A percentile compares a stretch with the other conserved stretches of the same genome.
Evolutionary conservation across 2,888 invertebrate genomes (phyloP).

Genomic region (Drosophila bunnanda): DNA sequence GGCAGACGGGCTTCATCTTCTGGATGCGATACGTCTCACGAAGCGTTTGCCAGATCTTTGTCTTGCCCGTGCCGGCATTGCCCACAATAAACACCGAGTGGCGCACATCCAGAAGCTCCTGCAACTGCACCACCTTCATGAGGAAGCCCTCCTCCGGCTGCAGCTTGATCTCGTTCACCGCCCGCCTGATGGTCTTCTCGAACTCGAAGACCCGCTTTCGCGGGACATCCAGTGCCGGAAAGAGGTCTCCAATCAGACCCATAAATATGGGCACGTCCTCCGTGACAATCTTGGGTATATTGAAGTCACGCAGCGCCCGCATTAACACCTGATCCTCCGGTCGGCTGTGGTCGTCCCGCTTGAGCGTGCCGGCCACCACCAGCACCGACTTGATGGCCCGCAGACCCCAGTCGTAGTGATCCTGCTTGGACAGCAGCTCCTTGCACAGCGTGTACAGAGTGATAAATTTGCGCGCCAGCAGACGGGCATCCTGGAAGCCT

Average conservation of each 20-base stretch:
- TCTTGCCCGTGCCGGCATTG: constrained; percentile 96
- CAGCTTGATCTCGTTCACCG: constrained; percentile 92
- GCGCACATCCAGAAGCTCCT: constrained; percentile 96
- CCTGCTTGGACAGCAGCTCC: constrained; percentile 96
- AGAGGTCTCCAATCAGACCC: constrained; percentile 97
- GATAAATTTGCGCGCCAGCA: constrained; percentile 97
- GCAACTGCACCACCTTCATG: constrained; percentile 95
- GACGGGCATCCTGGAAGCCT: constrained; percentile 96
- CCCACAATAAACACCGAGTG: constrained; percentile 97
- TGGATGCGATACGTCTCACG: constrained; percentile 89
- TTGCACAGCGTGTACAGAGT: constrained; percentile 96
- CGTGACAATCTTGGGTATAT: constrained; percentile 96
- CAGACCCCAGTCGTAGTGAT: constrained; percentile 99
- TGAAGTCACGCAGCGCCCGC: constrained; percentile 97
- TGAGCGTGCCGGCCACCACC: constrained; percentile 96
- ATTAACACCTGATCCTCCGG: constrained; percentile 98
- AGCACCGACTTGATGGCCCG: constrained; percentile 98
- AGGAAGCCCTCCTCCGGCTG: constrained; percentile 97
- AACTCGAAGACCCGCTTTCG: constrained; percentile 94
- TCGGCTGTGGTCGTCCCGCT: constrained; percentile 90
- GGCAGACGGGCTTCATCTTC: constrained; percentile 91
- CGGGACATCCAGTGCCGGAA: constrained; percentile 96
- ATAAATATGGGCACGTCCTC: constrained; percentile 97
- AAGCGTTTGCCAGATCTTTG: constrained; percentile 96
- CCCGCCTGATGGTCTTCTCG: constrained; percentile 91